Conservation (phyloP, 1,140 invertebrate genomes). For the Chrysopa pallens region DNA sequence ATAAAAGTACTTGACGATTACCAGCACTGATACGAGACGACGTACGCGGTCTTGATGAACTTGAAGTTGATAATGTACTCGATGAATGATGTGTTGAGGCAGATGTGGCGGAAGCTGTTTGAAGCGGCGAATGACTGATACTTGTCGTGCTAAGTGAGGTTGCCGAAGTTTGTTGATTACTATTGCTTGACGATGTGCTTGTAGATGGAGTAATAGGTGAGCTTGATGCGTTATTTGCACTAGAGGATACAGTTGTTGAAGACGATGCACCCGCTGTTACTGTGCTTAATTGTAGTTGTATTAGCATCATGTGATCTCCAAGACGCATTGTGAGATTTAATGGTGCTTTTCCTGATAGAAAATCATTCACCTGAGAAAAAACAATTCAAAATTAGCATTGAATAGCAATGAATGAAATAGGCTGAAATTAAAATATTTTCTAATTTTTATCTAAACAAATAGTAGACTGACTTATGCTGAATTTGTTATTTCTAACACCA, state of each 20-base stretch:
- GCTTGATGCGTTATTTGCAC: constrained; percentile 13
- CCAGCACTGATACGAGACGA: neutral
- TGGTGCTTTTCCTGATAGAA: constrained; percentile 82
- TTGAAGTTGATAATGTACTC: neutral
- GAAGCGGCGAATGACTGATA: constrained; percentile 8
- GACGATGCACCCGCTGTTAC: constrained; percentile 27
- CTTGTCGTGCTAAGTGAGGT: constrained; percentile 8
- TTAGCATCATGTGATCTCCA: constrained; percentile 93
- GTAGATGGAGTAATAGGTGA: constrained; percentile 14
- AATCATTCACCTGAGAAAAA: constrained; percentile 65
- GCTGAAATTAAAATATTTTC: no score
- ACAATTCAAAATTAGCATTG: constrained; percentile 2
- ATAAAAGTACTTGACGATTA: neutral
- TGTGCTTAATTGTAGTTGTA: constrained; percentile 81
- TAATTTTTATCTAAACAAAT: no score
- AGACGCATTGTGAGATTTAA: constrained; percentile 85
- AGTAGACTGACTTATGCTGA: no score
- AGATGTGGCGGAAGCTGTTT: constrained; percentile 12
- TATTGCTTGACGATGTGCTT: constrained; percentile 5
- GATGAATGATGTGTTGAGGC: constrained; percentile 7
- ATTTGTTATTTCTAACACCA: no score
- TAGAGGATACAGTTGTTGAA: neutral
- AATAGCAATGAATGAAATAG: no score
- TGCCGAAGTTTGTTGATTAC: constrained; percentile 6
- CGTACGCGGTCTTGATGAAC: neutral